Evolutionary conservation across 2,113 vertebrate species (phyloP), one percentile per base, ranked within the genome.

Genomic region (Lamprotornis superbus): DNA sequence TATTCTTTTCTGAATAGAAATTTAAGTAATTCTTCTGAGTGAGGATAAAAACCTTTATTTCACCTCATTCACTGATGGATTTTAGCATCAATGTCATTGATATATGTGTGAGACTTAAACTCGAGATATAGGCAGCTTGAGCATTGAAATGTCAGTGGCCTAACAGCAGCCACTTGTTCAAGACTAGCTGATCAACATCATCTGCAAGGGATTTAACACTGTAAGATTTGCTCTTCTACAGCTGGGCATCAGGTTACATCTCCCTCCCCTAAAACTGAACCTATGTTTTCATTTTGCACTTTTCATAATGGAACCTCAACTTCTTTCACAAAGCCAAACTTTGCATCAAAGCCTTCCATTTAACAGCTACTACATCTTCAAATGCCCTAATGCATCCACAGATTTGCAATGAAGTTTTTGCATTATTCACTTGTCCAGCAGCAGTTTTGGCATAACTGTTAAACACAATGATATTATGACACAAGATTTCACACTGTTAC

Each of bases 191-290:
- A 74, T n/a, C 33, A 27, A 30, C 24, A 44, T 25, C 50, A 46
- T 75, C 53, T 74, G 31, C 21, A 77, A 30, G 47, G 69, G 44
- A 25, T 80, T 86, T 78, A 78, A n/a, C 12, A 53, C 31, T 5
- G 4, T 8, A 52, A 9, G 20, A 35, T 39, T 27, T 44, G 17
- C 5, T 52, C 33, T 93, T 75, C n/a, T n/a, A 49, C 47, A 89
- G 1, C 17, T 39, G 10, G 11, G 9, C 20, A 71, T 33, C 2
- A n/a, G 2, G 10, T n/a, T 68, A 18, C 44, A 17, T 4, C 24
- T 89, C 11, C 19, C 4, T 65, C 25, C 8, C 11, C 25, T 60
- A 39, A 47, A 78, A 52, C 13, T 31, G 39, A 87, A n/a, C 17
- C 3, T 25, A 7, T 15, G 15, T 2, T 86, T 28, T 57, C 18